A percentile compares a stretch with the other conserved stretches of the same genome.
These are phyloP conservation scores for Apamea sordens DNA, from an alignment of 2,888 invertebrate species.

Conservation along the genomic window DNA sequence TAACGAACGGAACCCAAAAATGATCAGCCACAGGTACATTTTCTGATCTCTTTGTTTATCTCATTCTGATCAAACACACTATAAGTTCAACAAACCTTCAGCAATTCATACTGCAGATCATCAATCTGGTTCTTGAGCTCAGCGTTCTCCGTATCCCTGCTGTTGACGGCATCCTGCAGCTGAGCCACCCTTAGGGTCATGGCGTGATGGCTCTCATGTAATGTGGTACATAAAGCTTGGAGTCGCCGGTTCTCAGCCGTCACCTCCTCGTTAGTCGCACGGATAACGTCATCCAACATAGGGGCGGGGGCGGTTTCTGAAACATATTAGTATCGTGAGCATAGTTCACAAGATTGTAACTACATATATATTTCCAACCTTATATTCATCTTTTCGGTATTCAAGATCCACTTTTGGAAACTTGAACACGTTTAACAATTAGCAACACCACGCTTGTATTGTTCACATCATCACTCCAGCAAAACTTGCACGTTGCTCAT, in stretches of 20 bases:
- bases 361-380: not conserved
- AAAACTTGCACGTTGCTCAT: not conserved
- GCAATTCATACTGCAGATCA: conserved; percentile 97
- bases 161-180: conserved; percentile 96
- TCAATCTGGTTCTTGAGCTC: conserved; percentile 99
- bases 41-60: not conserved
- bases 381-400: not conserved
- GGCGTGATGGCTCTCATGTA: conserved; percentile 98
- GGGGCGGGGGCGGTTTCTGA: conserved; percentile 92
- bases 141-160: conserved; percentile 98
- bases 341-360: not conserved
- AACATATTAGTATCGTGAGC: not conserved
- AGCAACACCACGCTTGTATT: not conserved
- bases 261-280: conserved; percentile 96
- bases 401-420: not conserved
- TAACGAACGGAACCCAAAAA: not conserved
- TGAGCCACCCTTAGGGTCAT: conserved; percentile 97
- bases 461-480: not conserved
- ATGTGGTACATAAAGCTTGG: conserved; percentile 96
- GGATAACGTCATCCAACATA: conserved; percentile 94
- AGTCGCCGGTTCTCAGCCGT: conserved; percentile 97
- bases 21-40: not conserved
- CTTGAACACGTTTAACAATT: not conserved
- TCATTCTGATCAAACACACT: not conserved
- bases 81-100: conserved; percentile 90